Percentiles rank a stretch among this genome's conserved stretches.
Conservation (phyloP, 2,888 invertebrate species). For the Lottia gigantea region DNA sequence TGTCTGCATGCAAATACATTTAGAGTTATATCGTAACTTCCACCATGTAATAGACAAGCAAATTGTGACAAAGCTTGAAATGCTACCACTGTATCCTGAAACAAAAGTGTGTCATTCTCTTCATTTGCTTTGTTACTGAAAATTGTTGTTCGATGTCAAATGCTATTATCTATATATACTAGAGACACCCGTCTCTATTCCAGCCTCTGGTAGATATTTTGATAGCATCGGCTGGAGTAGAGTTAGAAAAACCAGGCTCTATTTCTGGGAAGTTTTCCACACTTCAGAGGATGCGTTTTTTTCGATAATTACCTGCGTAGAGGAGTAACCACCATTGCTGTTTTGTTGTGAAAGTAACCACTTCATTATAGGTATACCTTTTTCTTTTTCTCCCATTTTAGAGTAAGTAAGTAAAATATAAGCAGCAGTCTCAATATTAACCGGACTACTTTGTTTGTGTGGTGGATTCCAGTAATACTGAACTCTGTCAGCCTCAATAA, state of each 20-base stretch:
- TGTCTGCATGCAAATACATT: conserved; percentile 1
- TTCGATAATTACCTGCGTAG: conserved; percentile 62
- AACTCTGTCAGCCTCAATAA: not conserved
- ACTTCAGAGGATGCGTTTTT: too few relatives aligned
- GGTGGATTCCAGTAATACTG: conserved; percentile 42
- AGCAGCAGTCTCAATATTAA: conserved; percentile 65
- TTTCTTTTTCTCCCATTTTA: conserved; percentile 39
- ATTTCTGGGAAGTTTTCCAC: too few relatives aligned
- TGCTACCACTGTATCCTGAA: conserved; percentile 67
- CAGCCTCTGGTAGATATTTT: too few relatives aligned
- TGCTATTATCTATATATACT: too few relatives aligned
- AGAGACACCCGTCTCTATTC: too few relatives aligned
- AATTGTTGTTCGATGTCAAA: too few relatives aligned
- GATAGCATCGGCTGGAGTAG: too few relatives aligned
- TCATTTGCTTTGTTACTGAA: too few relatives aligned
- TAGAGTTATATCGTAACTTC: not conserved
- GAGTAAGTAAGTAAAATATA: conserved; percentile 65
- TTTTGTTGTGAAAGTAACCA: conserved; percentile 65
- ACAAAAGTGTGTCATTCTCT: too few relatives aligned
- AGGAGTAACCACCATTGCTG: conserved; percentile 64
- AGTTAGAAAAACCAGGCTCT: too few relatives aligned
- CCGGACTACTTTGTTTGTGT: conserved; percentile 41
- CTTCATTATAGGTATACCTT: conserved; percentile 59
- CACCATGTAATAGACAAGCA: conserved; percentile 50
- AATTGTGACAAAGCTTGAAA: conserved; percentile 67